These are phyloP conservation scores for Zosterops japonicus DNA, from an alignment of 2,113 vertebrate genomes.

Conservation along the genomic window DNA sequence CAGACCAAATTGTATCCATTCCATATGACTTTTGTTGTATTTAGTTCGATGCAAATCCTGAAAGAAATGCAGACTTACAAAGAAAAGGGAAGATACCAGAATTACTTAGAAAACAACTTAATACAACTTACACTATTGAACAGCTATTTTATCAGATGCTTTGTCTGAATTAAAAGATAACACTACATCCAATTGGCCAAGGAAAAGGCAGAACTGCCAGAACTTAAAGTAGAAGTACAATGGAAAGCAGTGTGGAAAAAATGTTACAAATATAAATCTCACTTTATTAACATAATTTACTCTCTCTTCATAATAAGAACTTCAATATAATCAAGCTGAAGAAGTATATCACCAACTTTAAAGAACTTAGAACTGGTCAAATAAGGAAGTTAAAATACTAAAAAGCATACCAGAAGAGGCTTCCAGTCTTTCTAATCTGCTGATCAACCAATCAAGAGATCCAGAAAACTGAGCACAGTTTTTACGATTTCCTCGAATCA, in stretches of 20 bases:
- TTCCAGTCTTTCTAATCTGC: conserved; percentile 92
- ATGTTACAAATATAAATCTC: neutral
- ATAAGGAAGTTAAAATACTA: neutral
- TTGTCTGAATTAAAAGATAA: neutral
- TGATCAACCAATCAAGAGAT: conserved; percentile 95
- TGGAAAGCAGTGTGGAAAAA: neutral
- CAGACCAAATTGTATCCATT: neutral
- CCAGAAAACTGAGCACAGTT: conserved; percentile 97
- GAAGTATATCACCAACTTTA: neutral
- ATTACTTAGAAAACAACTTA: neutral
- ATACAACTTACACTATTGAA: neutral
- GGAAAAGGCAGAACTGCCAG: neutral
- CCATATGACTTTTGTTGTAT: neutral
- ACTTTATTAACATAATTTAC: neutral
- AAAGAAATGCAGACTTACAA: neutral
- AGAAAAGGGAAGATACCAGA: neutral
- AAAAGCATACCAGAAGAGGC: conserved; percentile 89
- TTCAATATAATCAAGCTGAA: neutral
- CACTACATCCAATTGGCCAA: neutral
- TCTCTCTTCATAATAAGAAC: neutral
- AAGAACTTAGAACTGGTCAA: neutral
- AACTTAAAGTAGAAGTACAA: neutral
- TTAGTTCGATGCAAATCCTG: neutral
- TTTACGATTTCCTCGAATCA: conserved; percentile 97
- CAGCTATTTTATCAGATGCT: neutral